phyloP scores from a whole-genome alignment of 1,140 invertebrate species.

The Nautilus pompilius region DNA sequence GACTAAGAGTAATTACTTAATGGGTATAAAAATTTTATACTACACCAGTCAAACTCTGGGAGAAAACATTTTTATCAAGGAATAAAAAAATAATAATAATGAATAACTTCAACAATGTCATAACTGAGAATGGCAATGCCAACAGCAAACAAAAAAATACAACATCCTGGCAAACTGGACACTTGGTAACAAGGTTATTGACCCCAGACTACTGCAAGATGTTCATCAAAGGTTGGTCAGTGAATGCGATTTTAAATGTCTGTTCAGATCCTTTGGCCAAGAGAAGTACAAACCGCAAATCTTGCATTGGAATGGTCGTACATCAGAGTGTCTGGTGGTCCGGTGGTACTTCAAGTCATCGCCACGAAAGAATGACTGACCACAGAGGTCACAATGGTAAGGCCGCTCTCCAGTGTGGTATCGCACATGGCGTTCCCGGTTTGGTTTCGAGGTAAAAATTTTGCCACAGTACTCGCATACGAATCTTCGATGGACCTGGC shows the following conservation, averaged over 20 bases:
- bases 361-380: constrained; percentile 37
- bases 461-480: constrained; percentile 47
- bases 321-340: constrained; percentile 41
- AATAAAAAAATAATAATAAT: no score
- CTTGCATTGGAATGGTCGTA: constrained; percentile 30
- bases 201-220: no score
- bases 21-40: no score
- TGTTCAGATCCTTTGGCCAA: constrained; percentile 37
- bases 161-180: no score
- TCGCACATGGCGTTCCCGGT: constrained; percentile 45
- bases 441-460: constrained; percentile 46
- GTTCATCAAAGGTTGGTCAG: constrained; percentile 5
- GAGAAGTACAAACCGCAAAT: constrained; percentile 31
- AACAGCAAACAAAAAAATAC: no score
- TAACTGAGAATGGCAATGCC: no score
- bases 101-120: no score
- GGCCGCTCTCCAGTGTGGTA: constrained; percentile 48
- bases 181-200: no score
- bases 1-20: no score
- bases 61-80: no score
- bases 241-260: constrained; percentile 21
- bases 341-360: constrained; percentile 48
- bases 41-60: no score
- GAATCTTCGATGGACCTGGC: constrained; percentile 29
- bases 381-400: constrained; percentile 44